These are phyloP conservation scores for Sebastes steindachneri DNA, from an alignment of 2,797 vertebrate genomes.

Conservation along the genomic window DNA sequence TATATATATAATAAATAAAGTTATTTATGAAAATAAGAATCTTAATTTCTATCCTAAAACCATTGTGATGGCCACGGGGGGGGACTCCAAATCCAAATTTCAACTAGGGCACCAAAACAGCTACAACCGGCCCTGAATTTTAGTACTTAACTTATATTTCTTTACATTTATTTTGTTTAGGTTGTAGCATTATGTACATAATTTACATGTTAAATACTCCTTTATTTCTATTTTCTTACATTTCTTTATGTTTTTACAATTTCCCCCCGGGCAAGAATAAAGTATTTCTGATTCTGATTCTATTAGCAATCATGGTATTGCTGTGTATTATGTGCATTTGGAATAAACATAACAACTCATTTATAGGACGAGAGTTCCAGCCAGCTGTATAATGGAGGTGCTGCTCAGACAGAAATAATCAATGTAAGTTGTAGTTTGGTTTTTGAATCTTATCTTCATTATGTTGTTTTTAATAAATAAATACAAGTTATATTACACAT, in stretches of 20 bases:
- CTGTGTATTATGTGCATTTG: neutral
- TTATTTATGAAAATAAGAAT: no score
- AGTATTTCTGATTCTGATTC: no score
- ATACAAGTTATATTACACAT: neutral
- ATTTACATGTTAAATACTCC: no score
- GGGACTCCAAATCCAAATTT: no score
- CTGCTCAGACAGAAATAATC: constrained; percentile 42
- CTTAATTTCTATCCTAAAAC: accelerated
- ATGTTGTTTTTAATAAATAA: neutral
- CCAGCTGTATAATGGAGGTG: constrained; percentile 51
- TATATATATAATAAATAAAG: no score
- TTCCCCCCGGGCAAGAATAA: no score
- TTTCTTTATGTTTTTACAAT: no score
- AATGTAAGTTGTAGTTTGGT: constrained; percentile 53
- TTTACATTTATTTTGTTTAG: accelerated
- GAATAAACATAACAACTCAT: constrained; percentile 16
- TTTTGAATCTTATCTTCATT: neutral
- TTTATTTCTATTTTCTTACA: no score
- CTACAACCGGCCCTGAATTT: accelerated
- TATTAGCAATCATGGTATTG: neutral
- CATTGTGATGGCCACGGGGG: no score
- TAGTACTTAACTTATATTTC: no score
- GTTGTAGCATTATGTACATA: no score
- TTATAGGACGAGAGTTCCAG: constrained; percentile 70
- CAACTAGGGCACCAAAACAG: accelerated